A percentile compares a stretch with the other conserved stretches of the same genome.
phyloP scores from a whole-genome alignment of 2,797 vertebrate species.

The Etheostoma perlongum region DNA sequence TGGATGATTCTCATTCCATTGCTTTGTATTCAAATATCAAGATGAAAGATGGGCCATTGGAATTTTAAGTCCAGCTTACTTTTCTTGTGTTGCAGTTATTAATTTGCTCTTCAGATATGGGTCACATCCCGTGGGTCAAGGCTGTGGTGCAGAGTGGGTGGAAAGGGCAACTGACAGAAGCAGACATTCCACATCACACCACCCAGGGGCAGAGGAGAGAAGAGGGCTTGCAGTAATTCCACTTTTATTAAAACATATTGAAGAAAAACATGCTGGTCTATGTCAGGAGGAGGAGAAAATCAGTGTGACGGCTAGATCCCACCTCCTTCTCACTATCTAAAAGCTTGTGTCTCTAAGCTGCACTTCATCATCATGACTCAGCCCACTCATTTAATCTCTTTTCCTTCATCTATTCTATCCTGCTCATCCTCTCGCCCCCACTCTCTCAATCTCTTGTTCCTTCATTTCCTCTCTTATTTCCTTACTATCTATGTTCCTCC shows the following conservation, averaged over 20 bases:
- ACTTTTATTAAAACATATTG: slow-evolving; percentile 88
- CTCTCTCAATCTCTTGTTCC: slow-evolving; percentile 47
- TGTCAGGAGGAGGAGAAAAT: slow-evolving; percentile 65
- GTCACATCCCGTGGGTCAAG: slow-evolving; percentile 43
- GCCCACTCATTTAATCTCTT: slow-evolving; percentile 60
- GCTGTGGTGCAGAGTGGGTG: slow-evolving; percentile 27
- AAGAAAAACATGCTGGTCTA: slow-evolving; percentile 73
- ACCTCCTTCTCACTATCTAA: slow-evolving; percentile 26
- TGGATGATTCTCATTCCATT: neutral
- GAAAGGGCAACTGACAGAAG: slow-evolving; percentile 56
- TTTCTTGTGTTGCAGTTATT: slow-evolving; percentile 35
- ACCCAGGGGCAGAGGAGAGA: slow-evolving; percentile 62
- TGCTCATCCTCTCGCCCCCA: slow-evolving; percentile 37
- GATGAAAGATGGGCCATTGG: slow-evolving; percentile 5
- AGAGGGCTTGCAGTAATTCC: slow-evolving; percentile 79
- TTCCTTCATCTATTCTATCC: slow-evolving; percentile 46
- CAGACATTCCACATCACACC: slow-evolving; percentile 79
- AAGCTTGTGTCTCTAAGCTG: slow-evolving; percentile 57
- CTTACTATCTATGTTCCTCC: slow-evolving; percentile 41
- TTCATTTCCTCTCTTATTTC: slow-evolving; percentile 54
- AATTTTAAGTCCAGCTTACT: slow-evolving; percentile 34
- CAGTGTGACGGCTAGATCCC: slow-evolving; percentile 63
- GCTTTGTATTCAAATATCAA: slow-evolving; percentile 3
- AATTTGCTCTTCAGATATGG: slow-evolving; percentile 41
- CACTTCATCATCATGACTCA: slow-evolving; percentile 29